A percentile compares a stretch with the other conserved stretches of the same genome.
phyloP scores from a whole-genome alignment of 35 echinoderm and acorn worm species.

The Ophiothrix spiculata region DNA sequence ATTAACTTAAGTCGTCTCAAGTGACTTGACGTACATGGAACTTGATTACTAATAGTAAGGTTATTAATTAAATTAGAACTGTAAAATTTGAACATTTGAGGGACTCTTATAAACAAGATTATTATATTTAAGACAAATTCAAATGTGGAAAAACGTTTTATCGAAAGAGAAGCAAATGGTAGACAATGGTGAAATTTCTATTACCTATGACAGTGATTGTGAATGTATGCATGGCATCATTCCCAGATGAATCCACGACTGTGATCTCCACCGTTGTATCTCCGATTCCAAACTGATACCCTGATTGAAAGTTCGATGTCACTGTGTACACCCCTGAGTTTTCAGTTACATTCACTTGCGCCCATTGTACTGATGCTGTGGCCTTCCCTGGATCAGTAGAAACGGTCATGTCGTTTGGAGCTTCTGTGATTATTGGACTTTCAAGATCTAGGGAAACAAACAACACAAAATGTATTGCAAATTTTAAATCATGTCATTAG shows the following conservation, averaged over 20 bases:
- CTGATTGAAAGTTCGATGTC: neutral
- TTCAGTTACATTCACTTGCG: slow-evolving; percentile 19
- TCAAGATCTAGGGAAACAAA: neutral
- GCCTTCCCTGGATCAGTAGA: slow-evolving; percentile 3
- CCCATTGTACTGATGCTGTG: slow-evolving; percentile 17
- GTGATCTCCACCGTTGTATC: neutral
- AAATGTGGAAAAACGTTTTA: neutral
- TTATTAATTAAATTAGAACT: neutral
- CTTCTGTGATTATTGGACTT: neutral
- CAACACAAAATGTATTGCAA: neutral
- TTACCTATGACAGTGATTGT: neutral
- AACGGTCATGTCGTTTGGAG: neutral
- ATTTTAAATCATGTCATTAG: no score
- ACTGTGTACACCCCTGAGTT: neutral
- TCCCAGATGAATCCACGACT: neutral
- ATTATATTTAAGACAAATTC: neutral
- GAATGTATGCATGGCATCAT: neutral
- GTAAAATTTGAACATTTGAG: neutral
- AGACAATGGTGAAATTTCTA: neutral
- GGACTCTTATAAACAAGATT: neutral
- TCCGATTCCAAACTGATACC: neutral
- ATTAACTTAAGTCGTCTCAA: neutral
- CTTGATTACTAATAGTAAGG: neutral
- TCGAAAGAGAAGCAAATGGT: neutral
- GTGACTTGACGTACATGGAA: neutral